A percentile compares a stretch with the other conserved stretches of the same genome.
Evolutionary conservation across 1,140 invertebrate species (phyloP).

Genomic region (Hyles vespertilio): DNA sequence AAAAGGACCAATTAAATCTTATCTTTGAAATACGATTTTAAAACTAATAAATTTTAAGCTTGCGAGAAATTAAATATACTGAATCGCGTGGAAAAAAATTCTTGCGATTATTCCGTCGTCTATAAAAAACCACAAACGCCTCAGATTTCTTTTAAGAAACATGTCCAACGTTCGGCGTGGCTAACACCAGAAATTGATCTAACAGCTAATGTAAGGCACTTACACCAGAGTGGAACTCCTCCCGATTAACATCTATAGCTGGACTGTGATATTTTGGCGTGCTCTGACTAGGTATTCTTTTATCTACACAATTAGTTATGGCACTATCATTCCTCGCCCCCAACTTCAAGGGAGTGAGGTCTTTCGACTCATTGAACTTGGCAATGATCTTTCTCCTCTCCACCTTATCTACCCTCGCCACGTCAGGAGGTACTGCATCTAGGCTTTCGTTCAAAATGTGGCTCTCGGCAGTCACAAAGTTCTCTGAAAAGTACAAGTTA

Average conservation of each 20-base stretch:
- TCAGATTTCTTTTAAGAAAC: too few species aligned
- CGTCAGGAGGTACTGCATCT: conserved; percentile 38
- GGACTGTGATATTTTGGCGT: conserved; percentile 31
- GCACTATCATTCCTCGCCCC: conserved; percentile 21
- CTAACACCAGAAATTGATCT: not conserved
- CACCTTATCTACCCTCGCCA: conserved; percentile 33
- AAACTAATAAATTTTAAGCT: too few species aligned
- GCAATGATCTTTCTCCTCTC: conserved; percentile 42
- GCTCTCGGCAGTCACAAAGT: conserved; percentile 48
- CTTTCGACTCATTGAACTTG: conserved; percentile 16
- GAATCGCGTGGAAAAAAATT: too few species aligned
- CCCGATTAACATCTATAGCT: conserved; percentile 18
- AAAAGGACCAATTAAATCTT: too few species aligned
- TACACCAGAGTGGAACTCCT: conserved; percentile 47
- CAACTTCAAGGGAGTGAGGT: not conserved
- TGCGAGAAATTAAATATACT: too few species aligned
- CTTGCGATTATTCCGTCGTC: too few species aligned
- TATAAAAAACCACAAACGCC: too few species aligned
- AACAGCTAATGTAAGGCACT: conserved; percentile 12
- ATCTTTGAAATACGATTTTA: too few species aligned
- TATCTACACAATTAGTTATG: conserved; percentile 31
- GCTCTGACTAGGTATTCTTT: conserved; percentile 31
- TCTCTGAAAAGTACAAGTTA: conserved; percentile 57
- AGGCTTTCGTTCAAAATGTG: conserved; percentile 41
- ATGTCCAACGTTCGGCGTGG: too few species aligned